Conservation (phyloP, 2,113 vertebrate genomes). For the Eudyptes chrysolophus region DNA sequence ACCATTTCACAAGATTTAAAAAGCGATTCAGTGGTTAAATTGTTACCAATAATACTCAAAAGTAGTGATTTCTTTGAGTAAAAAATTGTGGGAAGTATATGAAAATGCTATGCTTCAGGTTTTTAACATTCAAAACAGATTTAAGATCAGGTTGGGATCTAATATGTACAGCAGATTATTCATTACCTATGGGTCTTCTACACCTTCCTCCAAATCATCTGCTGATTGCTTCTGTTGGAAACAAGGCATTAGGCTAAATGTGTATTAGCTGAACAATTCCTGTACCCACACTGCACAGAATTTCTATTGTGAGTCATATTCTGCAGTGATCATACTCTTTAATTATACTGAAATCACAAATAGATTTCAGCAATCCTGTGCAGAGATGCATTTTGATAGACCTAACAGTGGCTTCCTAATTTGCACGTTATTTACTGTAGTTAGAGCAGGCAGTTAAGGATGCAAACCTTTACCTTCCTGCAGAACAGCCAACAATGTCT, state of each 20-base stretch:
- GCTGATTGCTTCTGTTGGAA: not conserved
- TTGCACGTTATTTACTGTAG: not conserved
- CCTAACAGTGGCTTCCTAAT: not conserved
- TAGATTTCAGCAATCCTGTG: not conserved
- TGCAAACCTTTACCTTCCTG: not conserved
- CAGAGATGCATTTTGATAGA: not conserved
- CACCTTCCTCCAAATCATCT: not conserved
- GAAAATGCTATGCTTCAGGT: not conserved
- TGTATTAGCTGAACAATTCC: not conserved
- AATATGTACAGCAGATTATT: not conserved
- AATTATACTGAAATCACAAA: not conserved
- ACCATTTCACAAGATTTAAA: not conserved
- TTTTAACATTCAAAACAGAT: not conserved
- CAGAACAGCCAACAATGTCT: not conserved
- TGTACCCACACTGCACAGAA: not conserved
- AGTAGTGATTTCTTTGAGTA: not conserved
- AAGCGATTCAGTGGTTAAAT: not conserved
- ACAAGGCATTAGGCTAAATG: not conserved
- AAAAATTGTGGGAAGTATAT: not conserved
- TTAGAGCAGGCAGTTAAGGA: not conserved
- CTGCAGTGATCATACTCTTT: not conserved
- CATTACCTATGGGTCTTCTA: not conserved
- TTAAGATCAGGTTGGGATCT: not conserved
- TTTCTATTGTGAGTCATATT: not conserved
- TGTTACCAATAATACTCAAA: not conserved